phyloP scores from a whole-genome alignment of 2,888 invertebrate species.

The Ormia ochracea region DNA sequence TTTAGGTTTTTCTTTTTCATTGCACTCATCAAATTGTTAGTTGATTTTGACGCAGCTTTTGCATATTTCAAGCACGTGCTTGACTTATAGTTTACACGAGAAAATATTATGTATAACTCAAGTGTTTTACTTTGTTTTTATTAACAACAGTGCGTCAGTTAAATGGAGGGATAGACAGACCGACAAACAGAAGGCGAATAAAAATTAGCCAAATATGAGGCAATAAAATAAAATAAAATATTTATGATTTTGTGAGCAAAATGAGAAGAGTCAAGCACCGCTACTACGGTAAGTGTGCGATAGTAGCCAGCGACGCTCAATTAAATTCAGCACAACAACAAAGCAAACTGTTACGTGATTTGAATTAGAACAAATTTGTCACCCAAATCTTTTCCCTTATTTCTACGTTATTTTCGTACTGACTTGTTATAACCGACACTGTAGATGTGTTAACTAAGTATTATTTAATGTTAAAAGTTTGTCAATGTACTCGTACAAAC shows the following conservation, averaged over 20 bases:
- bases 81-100: slow-evolving; percentile 48
- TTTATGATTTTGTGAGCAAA: slow-evolving; percentile 18
- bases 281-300: slow-evolving; percentile 34
- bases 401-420: slow-evolving; percentile 1
- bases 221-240: slow-evolving; percentile 30
- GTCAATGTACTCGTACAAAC: slow-evolving; percentile 21
- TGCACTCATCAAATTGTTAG: slow-evolving; percentile 12
- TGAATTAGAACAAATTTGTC: slow-evolving; percentile 62
- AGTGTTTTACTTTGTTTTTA: slow-evolving; percentile 38
- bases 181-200: background rate
- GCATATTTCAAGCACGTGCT: slow-evolving; percentile 59
- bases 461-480: slow-evolving; percentile 15
- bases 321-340: slow-evolving; percentile 36
- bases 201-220: slow-evolving; percentile 40
- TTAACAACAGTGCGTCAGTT: slow-evolving; percentile 8
- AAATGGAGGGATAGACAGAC: background rate
- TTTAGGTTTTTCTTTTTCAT: background rate
- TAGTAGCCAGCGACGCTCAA: slow-evolving; percentile 41
- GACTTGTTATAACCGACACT: slow-evolving; percentile 31
- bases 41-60: slow-evolving; percentile 26
- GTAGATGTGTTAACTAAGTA: slow-evolving; percentile 30
- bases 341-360: slow-evolving; percentile 60
- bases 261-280: background rate
- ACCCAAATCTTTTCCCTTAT: slow-evolving; percentile 5
- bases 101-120: slow-evolving; percentile 35